phyloP scores from a whole-genome alignment of 2,888 invertebrate species.

The Pegoplata infirma region DNA sequence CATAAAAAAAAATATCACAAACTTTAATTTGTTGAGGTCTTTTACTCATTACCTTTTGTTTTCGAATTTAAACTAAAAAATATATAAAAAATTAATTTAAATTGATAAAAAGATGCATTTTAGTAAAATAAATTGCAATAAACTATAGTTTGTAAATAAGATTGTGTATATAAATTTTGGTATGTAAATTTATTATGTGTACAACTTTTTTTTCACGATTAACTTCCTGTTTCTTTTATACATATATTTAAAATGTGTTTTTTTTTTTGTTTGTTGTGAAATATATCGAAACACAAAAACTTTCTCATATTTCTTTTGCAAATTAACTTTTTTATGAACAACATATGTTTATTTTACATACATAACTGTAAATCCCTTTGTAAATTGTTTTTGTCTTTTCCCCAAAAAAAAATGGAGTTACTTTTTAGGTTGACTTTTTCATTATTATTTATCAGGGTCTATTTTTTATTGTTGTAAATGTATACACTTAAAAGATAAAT shows the following conservation, averaged over 20 bases:
- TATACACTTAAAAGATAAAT: slow-evolving; percentile 26
- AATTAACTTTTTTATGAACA: slow-evolving; percentile 15
- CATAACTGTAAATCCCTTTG: slow-evolving; percentile 34
- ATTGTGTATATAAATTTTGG: neutral
- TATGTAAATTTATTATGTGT: slow-evolving; percentile 16
- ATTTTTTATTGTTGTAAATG: slow-evolving; percentile 10
- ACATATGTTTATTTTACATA: slow-evolving; percentile 32
- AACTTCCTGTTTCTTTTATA: slow-evolving; percentile 56
- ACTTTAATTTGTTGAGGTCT: slow-evolving; percentile 37
- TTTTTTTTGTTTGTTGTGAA: slow-evolving; percentile 9
- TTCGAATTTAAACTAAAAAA: neutral
- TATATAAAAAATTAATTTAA: neutral
- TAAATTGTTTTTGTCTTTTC: slow-evolving; percentile 4
- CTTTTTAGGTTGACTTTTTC: no score
- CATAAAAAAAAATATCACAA: slow-evolving; percentile 23
- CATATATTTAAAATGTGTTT: slow-evolving; percentile 13
- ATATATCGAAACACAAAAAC: slow-evolving; percentile 11
- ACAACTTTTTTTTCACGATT: neutral
- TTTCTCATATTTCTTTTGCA: slow-evolving; percentile 44
- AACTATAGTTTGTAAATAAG: neutral
- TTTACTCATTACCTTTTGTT: neutral
- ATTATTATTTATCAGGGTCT: slow-evolving; percentile 24
- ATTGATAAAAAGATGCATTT: neutral
- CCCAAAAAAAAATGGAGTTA: slow-evolving; percentile 26
- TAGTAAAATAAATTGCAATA: neutral